A percentile compares a stretch with the other conserved stretches of the same genome.
These are phyloP conservation scores for Mythimna pallens DNA, from an alignment of 2,888 invertebrate species.

Conservation along the genomic window DNA sequence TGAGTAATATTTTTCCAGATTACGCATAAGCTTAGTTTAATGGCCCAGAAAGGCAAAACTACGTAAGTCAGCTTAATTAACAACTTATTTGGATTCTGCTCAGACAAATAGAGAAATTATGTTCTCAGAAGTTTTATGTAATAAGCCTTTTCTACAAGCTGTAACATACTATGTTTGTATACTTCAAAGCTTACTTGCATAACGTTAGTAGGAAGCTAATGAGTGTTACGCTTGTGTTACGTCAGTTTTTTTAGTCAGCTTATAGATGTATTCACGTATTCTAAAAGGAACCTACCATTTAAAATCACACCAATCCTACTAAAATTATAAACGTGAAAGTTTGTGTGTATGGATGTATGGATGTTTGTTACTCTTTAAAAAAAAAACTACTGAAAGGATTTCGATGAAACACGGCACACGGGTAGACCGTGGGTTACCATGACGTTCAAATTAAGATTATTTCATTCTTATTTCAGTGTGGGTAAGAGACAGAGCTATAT, in stretches of 20 bases:
- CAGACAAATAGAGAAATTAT: conserved; percentile 8
- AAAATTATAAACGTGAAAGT: too few species aligned
- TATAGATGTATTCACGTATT: background rate
- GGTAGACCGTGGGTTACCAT: too few species aligned
- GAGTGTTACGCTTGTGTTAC: background rate
- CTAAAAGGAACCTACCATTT: too few species aligned
- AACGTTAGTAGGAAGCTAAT: background rate
- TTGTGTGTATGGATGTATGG: too few species aligned
- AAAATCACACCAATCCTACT: too few species aligned
- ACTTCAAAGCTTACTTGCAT: background rate
- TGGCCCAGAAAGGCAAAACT: background rate
- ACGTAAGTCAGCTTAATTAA: conserved; percentile 10
- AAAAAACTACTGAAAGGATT: too few species aligned
- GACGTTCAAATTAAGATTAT: too few species aligned
- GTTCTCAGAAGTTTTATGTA: conserved; percentile 6
- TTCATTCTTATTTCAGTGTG: too few species aligned
- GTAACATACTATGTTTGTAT: background rate
- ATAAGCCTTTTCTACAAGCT: conserved; percentile 7
- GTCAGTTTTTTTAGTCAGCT: background rate
- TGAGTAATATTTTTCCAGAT: background rate
- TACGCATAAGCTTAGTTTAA: background rate
- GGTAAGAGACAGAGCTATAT: too few species aligned
- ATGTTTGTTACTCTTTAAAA: too few species aligned
- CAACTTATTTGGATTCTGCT: conserved; percentile 16
- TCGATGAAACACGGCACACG: too few species aligned